A percentile compares a stretch with the other conserved stretches of the same genome.
Conservation (phyloP, 2,113 vertebrate species). For the Nyctereutes procyonoides region DNA sequence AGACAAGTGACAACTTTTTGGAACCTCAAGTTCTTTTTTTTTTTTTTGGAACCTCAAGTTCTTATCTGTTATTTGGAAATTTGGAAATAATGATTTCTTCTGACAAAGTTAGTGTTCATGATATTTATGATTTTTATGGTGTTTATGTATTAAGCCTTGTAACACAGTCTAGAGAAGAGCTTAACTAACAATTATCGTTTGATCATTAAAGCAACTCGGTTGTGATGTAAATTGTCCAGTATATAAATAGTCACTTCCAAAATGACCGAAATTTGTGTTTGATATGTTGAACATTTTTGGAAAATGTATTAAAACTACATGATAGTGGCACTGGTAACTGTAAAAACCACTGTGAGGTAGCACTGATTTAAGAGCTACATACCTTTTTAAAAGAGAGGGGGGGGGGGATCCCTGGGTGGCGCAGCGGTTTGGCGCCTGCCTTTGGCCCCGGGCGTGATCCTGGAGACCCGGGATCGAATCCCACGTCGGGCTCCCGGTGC, state of each 20-base stretch:
- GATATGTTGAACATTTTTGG: background rate
- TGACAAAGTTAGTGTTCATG: background rate
- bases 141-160: background rate
- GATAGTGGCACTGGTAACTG: background rate
- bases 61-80: conserved; percentile 42
- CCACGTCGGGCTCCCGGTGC: too few relatives aligned
- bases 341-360: background rate
- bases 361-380: background rate
- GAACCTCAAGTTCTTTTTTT: conserved; percentile 17
- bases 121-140: conserved; percentile 7
- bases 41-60: conserved; percentile 23
- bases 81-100: conserved; percentile 22
- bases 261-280: conserved; percentile 25
- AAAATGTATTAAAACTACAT: background rate
- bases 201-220: background rate
- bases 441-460: too few relatives aligned
- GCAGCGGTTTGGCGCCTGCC: too few relatives aligned
- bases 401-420: too few relatives aligned
- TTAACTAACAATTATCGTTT: conserved; percentile 4
- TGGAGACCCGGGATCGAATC: too few relatives aligned
- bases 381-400: background rate
- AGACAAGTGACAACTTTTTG: background rate
- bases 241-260: background rate
- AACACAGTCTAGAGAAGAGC: background rate
- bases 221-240: conserved; percentile 12